Conservation (phyloP, 2,888 invertebrate species). For the Lutraria lutraria region DNA sequence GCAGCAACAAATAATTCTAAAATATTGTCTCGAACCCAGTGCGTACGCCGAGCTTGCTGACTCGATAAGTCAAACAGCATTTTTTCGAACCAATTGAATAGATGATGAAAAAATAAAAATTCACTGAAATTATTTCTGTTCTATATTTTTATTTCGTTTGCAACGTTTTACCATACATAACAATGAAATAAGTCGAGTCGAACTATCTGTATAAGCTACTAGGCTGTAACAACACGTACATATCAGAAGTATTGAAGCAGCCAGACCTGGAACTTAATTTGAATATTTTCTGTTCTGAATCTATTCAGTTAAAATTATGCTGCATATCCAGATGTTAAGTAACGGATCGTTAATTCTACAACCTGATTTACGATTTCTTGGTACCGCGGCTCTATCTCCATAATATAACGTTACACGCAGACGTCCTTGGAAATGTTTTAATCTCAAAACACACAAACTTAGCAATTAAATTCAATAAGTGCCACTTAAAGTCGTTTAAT, state of each 20-base stretch:
- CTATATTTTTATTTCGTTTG: not conserved
- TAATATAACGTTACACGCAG: not conserved
- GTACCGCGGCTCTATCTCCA: not conserved
- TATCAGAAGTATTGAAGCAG: not conserved
- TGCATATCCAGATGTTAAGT: conserved; percentile 1
- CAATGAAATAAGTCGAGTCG: not conserved
- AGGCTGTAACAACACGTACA: not conserved
- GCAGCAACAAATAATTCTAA: no score
- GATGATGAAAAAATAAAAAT: no score
- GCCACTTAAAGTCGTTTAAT: not conserved
- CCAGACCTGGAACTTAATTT: not conserved
- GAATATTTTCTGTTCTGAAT: not conserved
- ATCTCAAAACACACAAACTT: not conserved
- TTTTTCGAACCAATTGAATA: no score
- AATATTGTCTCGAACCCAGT: no score
- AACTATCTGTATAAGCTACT: not conserved
- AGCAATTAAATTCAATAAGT: not conserved
- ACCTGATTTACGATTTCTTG: not conserved
- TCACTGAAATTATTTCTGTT: not conserved
- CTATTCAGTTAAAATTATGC: not conserved
- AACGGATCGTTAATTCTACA: not conserved
- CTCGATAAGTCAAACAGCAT: no score
- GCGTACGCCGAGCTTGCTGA: no score
- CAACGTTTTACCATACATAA: not conserved
- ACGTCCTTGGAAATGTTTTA: not conserved